A percentile compares a stretch with the other conserved stretches of the same genome.
Evolutionary conservation across 2,888 invertebrate genomes (phyloP).

Genomic region (Drosophila anomelani): DNA sequence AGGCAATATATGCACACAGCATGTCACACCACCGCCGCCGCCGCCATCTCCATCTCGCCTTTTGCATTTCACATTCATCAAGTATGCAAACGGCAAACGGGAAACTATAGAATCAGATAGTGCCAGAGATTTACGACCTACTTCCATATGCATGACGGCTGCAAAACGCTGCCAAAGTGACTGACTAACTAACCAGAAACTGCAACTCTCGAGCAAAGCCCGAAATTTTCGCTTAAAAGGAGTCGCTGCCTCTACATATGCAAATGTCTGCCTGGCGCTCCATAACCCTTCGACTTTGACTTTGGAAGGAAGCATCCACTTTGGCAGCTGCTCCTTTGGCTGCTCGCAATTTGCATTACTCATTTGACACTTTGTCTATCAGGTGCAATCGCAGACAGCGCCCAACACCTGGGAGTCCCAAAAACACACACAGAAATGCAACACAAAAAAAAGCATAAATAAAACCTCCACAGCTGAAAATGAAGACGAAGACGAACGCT

Average conservation of each 20-base stretch:
- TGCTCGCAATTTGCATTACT: conserved; percentile 74
- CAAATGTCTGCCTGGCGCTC: conserved; percentile 32
- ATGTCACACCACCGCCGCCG: not conserved
- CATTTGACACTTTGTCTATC: conserved; percentile 80
- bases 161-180: conserved; percentile 55
- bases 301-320: conserved; percentile 9
- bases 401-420: conserved; percentile 58
- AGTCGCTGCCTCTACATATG: conserved; percentile 27
- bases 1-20: conserved; percentile 47
- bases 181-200: conserved; percentile 68
- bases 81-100: conserved; percentile 51
- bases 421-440: conserved; percentile 2
- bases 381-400: conserved; percentile 42
- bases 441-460: not conserved
- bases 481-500: conserved; percentile 42
- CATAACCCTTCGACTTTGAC: conserved; percentile 14
- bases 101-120: conserved; percentile 39
- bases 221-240: conserved; percentile 8
- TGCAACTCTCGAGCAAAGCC: conserved; percentile 5
- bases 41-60: not conserved
- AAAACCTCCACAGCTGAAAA: conserved; percentile 14
- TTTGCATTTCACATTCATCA: conserved; percentile 32
- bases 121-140: conserved; percentile 74
- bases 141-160: conserved; percentile 78
- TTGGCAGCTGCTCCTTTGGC: conserved; percentile 34